phyloP scores from a whole-genome alignment of 2,797 vertebrate genomes.

The Molossus molossus region DNA sequence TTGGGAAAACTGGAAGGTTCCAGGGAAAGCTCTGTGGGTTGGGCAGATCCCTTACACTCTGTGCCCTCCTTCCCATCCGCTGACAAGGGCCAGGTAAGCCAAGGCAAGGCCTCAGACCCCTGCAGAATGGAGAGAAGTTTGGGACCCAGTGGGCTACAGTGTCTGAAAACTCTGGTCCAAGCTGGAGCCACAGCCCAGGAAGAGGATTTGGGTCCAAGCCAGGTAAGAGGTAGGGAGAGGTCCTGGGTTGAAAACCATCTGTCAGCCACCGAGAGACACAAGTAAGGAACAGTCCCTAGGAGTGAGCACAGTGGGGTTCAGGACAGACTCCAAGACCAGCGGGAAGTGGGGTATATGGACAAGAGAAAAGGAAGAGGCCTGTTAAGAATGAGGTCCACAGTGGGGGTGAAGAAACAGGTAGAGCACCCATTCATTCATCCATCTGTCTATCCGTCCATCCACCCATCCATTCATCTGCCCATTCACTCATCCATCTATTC shows the following conservation, averaged over 20 bases:
- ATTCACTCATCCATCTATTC: neutral
- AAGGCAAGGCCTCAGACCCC: neutral
- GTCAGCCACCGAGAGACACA: neutral
- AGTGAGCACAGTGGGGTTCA: neutral
- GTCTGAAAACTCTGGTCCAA: neutral
- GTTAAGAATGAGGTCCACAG: neutral
- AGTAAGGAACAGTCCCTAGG: neutral
- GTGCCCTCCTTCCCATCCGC: neutral
- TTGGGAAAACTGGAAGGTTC: neutral
- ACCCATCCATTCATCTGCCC: rapidly evolving
- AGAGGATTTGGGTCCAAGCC: neutral
- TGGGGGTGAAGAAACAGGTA: neutral
- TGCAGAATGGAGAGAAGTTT: neutral
- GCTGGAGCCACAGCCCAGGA: neutral
- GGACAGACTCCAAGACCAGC: neutral
- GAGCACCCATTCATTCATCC: neutral
- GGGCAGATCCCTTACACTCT: neutral
- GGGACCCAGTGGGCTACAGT: neutral
- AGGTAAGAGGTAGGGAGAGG: neutral
- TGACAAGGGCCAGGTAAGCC: neutral
- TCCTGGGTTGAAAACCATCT: neutral
- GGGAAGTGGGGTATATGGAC: too few relatives aligned
- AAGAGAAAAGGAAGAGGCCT: neutral
- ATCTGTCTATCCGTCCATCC: neutral
- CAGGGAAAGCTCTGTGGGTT: neutral